Evolutionary conservation across 2,888 invertebrate species (phyloP).

Genomic region (Micoletzkya japonica): DNA sequence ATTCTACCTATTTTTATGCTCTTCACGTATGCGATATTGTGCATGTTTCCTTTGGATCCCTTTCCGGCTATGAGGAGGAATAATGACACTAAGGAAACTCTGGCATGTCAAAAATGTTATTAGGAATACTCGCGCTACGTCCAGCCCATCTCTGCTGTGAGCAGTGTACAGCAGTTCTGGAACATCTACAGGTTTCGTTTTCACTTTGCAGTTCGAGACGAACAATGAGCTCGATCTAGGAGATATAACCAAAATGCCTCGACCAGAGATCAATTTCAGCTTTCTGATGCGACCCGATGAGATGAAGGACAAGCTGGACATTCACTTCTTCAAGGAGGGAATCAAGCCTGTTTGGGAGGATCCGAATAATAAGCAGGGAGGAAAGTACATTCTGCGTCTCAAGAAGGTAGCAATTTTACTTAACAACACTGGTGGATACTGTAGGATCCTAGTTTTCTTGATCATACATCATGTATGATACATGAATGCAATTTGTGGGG

Average conservation of each 20-base stretch:
- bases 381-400: constrained; percentile 94
- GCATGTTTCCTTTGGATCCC: background rate
- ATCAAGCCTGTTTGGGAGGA: constrained; percentile 99
- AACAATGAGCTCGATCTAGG: background rate
- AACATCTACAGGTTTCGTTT: constrained; percentile 76
- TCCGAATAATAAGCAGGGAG: constrained; percentile 90
- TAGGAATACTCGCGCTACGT: constrained; percentile 47
- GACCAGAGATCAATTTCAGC: background rate
- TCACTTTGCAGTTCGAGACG: background rate
- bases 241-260: background rate
- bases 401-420: constrained; percentile 72
- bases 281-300: constrained; percentile 64
- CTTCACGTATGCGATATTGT: background rate
- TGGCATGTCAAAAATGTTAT: no score
- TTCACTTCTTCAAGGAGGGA: constrained; percentile 95
- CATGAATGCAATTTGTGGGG: background rate
- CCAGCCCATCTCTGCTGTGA: constrained; percentile 51
- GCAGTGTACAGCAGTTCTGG: constrained; percentile 92
- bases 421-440: no score
- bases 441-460: no score
- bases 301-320: constrained; percentile 84
- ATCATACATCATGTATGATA: background rate
- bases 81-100: no score
- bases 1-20: background rate
- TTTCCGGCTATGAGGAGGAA: no score